Base-by-base conservation (phyloP, 1,140 invertebrate genomes). In the Trinorchestia longiramus region DNA sequence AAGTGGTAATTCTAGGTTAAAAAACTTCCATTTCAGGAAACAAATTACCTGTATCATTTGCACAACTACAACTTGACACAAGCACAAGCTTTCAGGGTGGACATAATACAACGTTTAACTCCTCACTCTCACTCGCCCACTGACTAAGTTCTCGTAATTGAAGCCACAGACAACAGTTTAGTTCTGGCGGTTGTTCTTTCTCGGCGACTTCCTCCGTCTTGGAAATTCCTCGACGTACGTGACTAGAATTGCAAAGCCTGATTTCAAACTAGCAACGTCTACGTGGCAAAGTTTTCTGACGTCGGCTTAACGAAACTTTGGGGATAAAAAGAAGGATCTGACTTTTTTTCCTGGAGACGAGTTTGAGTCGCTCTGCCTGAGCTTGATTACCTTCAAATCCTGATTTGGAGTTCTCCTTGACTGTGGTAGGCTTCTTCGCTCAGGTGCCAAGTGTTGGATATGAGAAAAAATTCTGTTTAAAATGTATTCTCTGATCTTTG, bases 341-440 rank as follows among this genome's bases (percentile, higher is more conserved):
- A 90, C 11, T 90, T 90, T 90, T 87, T 90, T 90, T 42, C 23
- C n/a, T 17, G 43, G 88, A 41, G 88, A 90, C n/a, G 43, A 90
- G 88, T 90, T 90, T 90, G 41, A 43, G 88, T 43, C 43, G 88
- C 88, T 90, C 88, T 90, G 11, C 88, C 88, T 28, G 43, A 42
- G 88, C 88, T 90, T 90, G 88, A 90, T 90, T 90, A 90, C 88
- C 88, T 90, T 90, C 88, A 90, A 90, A 90, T 90, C 88, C 41
- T 42, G 11, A 36, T 42, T 28, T 42, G n/a, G 6, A 90, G 88
- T 42, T 90, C 62, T 11, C 62, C 62, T 11, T 77, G 36, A 77
- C 11, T 36, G 36, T 23, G 28, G 62, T 3, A 1, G 28, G 62
- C 62, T 23, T 15, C 62, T 77, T 36, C 62, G 28, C 62, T 77